Evolutionary conservation across 1,140 invertebrate genomes (phyloP), one percentile per base, ranked within the genome.

Genomic region (Drosophila mayri): DNA sequence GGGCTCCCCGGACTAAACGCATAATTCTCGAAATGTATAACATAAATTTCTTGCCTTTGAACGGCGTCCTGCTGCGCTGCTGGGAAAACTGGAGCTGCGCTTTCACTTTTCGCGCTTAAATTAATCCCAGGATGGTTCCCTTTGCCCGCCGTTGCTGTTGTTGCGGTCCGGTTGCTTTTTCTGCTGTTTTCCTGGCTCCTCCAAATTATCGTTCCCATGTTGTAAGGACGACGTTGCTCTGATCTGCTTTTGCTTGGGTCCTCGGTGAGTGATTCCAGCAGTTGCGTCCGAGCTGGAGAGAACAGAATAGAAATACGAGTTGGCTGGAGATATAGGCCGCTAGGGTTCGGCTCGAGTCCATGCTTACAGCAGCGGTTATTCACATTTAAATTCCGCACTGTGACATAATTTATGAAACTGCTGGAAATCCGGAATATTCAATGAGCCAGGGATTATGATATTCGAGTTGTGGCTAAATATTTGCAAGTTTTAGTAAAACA

Each of bases 171-270:
- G 44, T 10, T 60, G 25, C 62, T 50, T 50, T 20, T 75, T 55
- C 44, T 37, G 52, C 52, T 22, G 20, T 38, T 52, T 37, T 38
- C 35, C 32, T 22, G 52, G 14, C 52, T 55, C 35, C 52, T 25
- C 68, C 76, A 81, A 87, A 87, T 87, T 87, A 87, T 82, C 79
- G 79, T 79, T 87, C 83, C 83, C 83, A 61, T 86, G 83, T 65
- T 66, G 81, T 59, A 49, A 50, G 78, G 25, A 25, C 25, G 4
- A 25, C 25, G 25, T 71, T 47, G 60, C 37, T 41, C n/a, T 40
- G 43, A 55, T 44, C 37, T 25, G 16, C 25, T 46, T 54, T 55
- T 49, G 46, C 61, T 38, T 40, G 16, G 16, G n/a, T 32, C 37
- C 30, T 25, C 37, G 60, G 35, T 20, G 35, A 46, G 37, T 68